A percentile compares a stretch with the other conserved stretches of the same genome.
These are phyloP conservation scores for Chrysoperla carnea DNA, from an alignment of 1,140 invertebrate species.

Conservation along the genomic window DNA sequence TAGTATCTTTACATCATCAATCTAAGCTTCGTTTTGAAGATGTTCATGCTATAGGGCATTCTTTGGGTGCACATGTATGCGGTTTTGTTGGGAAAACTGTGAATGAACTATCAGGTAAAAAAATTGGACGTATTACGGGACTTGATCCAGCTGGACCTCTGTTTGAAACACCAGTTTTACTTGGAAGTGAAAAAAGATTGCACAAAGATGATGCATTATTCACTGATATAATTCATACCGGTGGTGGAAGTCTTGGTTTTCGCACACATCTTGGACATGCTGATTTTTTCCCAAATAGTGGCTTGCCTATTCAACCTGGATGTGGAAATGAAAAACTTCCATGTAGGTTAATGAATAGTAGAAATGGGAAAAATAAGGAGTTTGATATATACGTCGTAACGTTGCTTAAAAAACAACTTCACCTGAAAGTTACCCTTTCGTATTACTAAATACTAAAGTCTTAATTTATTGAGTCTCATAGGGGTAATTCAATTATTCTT, in stretches of 20 bases:
- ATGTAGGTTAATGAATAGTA: no score
- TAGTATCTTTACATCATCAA: no score
- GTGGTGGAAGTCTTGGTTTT: constrained; percentile 37
- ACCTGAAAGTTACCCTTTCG: no score
- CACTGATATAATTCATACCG: no score
- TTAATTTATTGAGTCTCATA: no score
- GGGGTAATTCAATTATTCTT: no score
- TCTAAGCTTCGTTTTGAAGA: background rate
- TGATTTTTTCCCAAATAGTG: constrained; percentile 56
- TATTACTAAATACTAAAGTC: no score
- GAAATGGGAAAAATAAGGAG: no score
- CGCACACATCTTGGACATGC: constrained; percentile 38
- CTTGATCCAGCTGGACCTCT: constrained; percentile 51
- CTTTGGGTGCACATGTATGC: constrained; percentile 56
- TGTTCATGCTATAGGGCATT: constrained; percentile 54
- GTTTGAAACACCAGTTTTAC: constrained; percentile 17
- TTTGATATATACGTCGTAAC: no score
- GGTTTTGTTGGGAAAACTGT: constrained; percentile 42
- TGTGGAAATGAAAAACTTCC: constrained; percentile 21
- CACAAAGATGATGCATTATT: no score
- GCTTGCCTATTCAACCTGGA: constrained; percentile 38
- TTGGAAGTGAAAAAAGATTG: no score
- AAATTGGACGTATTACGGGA: constrained; percentile 30
- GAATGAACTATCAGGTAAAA: constrained; percentile 7
- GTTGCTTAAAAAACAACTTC: no score